Percentiles rank a stretch among this genome's conserved stretches.
Evolutionary conservation across 1,140 invertebrate genomes (phyloP).

Genomic region (Onthophagus taurus): DNA sequence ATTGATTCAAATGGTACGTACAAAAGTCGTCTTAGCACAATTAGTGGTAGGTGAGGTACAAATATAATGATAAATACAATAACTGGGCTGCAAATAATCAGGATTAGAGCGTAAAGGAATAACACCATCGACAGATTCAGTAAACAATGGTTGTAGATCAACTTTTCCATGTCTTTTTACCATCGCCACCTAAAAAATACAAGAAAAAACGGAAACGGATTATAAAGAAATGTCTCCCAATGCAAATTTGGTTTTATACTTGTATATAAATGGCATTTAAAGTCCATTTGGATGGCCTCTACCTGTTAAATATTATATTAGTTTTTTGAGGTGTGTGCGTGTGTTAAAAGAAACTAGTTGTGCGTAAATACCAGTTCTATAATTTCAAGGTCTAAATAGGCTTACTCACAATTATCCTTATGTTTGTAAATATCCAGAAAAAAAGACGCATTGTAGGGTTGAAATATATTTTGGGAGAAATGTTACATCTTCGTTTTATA

Average conservation of each 20-base stretch:
- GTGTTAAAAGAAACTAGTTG: neutral
- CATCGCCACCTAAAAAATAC: conserved; percentile 18
- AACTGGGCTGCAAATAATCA: conserved; percentile 42
- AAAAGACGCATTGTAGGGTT: neutral
- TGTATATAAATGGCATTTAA: neutral
- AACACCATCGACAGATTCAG: conserved; percentile 20
- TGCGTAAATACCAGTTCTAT: neutral
- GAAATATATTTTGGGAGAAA: neutral
- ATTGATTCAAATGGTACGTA: conserved; percentile 47
- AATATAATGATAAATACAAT: conserved; percentile 43
- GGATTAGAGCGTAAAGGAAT: conserved; percentile 40
- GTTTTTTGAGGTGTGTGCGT: neutral
- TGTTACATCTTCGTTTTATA: neutral
- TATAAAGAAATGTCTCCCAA: neutral
- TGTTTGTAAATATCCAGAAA: neutral
- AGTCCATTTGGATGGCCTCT: neutral
- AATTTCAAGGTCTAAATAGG: too few species aligned
- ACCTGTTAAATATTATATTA: neutral
- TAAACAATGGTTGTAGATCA: conserved; percentile 9
- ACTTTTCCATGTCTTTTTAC: conserved; percentile 17
- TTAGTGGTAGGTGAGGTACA: conserved; percentile 41
- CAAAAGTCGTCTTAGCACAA: conserved; percentile 41
- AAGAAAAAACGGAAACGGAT: neutral
- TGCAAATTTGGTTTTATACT: too few species aligned
- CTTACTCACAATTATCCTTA: too few species aligned